These are phyloP conservation scores for Ostrea edulis DNA, from an alignment of 1,140 invertebrate genomes.

Conservation along the genomic window DNA sequence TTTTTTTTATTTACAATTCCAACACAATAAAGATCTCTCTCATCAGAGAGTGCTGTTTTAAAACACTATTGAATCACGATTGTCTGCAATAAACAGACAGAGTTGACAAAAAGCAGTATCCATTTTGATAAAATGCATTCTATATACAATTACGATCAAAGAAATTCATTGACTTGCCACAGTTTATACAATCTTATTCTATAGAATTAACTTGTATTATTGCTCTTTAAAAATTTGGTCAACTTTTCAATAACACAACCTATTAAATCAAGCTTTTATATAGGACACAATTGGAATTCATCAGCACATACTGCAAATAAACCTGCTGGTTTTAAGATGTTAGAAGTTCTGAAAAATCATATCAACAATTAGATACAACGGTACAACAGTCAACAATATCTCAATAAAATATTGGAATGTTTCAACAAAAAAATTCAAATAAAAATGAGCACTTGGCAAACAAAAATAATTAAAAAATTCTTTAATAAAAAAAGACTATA, in stretches of 20 bases:
- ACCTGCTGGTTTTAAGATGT: not conserved
- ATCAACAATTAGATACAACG: slow-evolving; percentile 25
- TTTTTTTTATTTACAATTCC: slow-evolving; percentile 36
- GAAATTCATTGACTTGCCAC: not conserved
- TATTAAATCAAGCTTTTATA: not conserved
- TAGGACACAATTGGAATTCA: not conserved
- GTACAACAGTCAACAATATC: slow-evolving; percentile 29
- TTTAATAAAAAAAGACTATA: slow-evolving; percentile 10
- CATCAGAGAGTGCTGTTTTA: slow-evolving; percentile 15
- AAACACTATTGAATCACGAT: slow-evolving; percentile 19
- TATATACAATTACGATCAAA: not conserved
- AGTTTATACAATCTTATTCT: not conserved
- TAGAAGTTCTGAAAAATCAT: slow-evolving; percentile 26
- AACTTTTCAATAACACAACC: not conserved
- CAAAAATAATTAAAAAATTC: slow-evolving; percentile 8
- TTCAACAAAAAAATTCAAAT: slow-evolving; percentile 30
- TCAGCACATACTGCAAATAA: slow-evolving; percentile 8
- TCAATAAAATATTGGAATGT: slow-evolving; percentile 38
- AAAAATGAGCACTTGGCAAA: slow-evolving; percentile 36
- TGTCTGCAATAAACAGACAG: slow-evolving; percentile 22
- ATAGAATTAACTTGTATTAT: not conserved
- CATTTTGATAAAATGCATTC: slow-evolving; percentile 24
- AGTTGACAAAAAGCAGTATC: slow-evolving; percentile 8
- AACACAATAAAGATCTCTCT: slow-evolving; percentile 18
- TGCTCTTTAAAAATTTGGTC: not conserved